Evolutionary conservation across 2,888 invertebrate species (phyloP), one percentile per base, ranked within the genome.

Genomic region (Cinara cedri): DNA sequence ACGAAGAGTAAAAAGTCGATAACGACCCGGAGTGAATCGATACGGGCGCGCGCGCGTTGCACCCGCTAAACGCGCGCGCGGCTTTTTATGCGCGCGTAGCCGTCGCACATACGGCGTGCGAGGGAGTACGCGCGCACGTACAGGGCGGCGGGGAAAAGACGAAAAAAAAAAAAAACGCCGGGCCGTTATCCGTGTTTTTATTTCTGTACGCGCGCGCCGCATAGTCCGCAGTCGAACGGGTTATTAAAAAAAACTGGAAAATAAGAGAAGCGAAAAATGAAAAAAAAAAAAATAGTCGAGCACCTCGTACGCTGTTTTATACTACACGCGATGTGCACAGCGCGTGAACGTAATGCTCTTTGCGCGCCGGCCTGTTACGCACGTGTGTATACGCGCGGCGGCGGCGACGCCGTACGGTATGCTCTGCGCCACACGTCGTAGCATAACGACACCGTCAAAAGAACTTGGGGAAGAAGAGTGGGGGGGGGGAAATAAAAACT

Each of bases 11-110:
- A 78, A n/a, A 68, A 70, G 78, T 78, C 70, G 78, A 78, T 78
- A 78, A 78, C 78, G 60, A 78, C 78, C 78, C 60, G 76, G 57
- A 70, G 78, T 70, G 70, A 78, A 78, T 78, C 78, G 70, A 78
- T 78, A 78, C 51, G 49, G 24, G 70, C 70, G 78, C 49, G 60
- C 68, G 49, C 55, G 55, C 34, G 34, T 34, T 34, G n/a, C 66
- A 66, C 54, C 51, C 68, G 46, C 78, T 57, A 34, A 70, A 49
- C 60, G 24, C 24, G 51, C 21, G 21, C 62, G 60, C n/a, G 19
- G 42, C 9, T 24, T 21, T 19, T 1, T 55, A 26, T 24, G 10
- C 24, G 34, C n/a, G 0, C 11, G 49, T 49, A 24, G 60, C 16
- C 46, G 46, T 21, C 16, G 46, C 46, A 49, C 19, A n/a, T n/a